A percentile compares a stretch with the other conserved stretches of the same genome.
phyloP scores from a whole-genome alignment of 2,113 vertebrate species.

The Rhinoptilus africanus region DNA sequence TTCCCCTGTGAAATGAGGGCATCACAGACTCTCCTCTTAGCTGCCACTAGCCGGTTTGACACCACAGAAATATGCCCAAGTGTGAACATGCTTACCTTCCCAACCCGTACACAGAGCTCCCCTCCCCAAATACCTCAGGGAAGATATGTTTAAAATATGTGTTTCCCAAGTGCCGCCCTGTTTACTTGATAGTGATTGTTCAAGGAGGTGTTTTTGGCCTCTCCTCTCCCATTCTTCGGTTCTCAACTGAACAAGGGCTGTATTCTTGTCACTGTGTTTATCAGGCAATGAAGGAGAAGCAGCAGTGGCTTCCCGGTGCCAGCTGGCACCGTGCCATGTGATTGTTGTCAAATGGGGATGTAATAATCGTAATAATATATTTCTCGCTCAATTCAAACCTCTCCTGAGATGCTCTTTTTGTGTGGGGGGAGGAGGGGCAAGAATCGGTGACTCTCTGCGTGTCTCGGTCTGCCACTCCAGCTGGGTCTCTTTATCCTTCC shows the following conservation, averaged over 20 bases:
- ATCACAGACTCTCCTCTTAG: neutral
- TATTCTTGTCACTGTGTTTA: slow-evolving; percentile 23
- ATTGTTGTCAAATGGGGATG: slow-evolving; percentile 40
- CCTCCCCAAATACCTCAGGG: neutral
- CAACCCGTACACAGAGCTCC: neutral
- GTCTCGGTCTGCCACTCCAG: neutral
- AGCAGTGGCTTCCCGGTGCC: neutral
- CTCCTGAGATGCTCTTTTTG: slow-evolving; percentile 13
- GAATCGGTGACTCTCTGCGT: neutral
- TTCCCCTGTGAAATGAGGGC: neutral
- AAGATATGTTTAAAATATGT: slow-evolving; percentile 37
- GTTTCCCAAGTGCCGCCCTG: slow-evolving; percentile 37
- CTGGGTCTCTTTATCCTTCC: neutral
- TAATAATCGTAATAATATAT: slow-evolving; percentile 15
- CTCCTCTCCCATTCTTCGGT: slow-evolving; percentile 37
- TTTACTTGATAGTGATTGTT: slow-evolving; percentile 63
- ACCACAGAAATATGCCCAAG: slow-evolving; percentile 48
- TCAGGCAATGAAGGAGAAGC: slow-evolving; percentile 22
- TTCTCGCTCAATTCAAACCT: neutral
- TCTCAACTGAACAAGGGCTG: slow-evolving; percentile 40
- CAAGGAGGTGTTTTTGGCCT: slow-evolving; percentile 63
- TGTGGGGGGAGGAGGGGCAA: neutral
- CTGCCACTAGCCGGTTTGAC: slow-evolving; percentile 7
- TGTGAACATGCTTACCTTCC: neutral
- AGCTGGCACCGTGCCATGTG: slow-evolving; percentile 4